Base-by-base conservation (phyloP, 1,140 invertebrate species). In the Caenorhabditis brenneri region DNA sequence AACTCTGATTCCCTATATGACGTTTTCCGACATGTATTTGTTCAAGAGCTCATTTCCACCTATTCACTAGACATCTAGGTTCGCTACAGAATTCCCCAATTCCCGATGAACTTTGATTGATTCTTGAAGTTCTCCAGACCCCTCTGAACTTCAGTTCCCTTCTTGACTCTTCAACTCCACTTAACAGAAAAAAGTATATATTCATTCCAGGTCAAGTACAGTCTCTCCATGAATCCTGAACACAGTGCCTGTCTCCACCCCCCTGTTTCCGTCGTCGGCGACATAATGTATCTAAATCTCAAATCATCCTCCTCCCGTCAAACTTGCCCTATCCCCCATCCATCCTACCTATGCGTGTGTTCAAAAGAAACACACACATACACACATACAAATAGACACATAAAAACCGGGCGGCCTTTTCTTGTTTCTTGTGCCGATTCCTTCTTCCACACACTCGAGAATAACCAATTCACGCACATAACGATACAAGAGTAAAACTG, bases 261-360 rank as follows among this genome's bases (percentile, higher is more conserved):
- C 9, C 16, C 42, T 46, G 42, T 46, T 1, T n/a, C n/a, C n/a
- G n/a, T n/a, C n/a, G n/a, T n/a, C n/a, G n/a, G n/a, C n/a, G n/a
- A n/a, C n/a, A n/a, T 46, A 46, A 51, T 19, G 49, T n/a, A 51
- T 58, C 53, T 29, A 29, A 58, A 58, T 58, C 53, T 51, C 49
- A 51, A n/a, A n/a, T n/a, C n/a, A n/a, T n/a, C 22, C 49, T n/a
- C 22, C 49, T 46, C 42, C 49, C 15, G 55, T 58, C 55, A 58
- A 65, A 36, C 60, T 36, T 65, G 60, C 60, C 60, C 27, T 58
- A 6, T n/a, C 49, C n/a, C 49, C n/a, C 58, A 27, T 24, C 19
- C n/a, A 16, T 19, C 58, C 36, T 74, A 74, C 65, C 65, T 74
- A 74, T 74, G 60, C 53, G 53, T 65, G 58, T 65, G 36, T 74